Conservation (phyloP, 2,113 vertebrate species). For the Sebastes fasciatus region DNA sequence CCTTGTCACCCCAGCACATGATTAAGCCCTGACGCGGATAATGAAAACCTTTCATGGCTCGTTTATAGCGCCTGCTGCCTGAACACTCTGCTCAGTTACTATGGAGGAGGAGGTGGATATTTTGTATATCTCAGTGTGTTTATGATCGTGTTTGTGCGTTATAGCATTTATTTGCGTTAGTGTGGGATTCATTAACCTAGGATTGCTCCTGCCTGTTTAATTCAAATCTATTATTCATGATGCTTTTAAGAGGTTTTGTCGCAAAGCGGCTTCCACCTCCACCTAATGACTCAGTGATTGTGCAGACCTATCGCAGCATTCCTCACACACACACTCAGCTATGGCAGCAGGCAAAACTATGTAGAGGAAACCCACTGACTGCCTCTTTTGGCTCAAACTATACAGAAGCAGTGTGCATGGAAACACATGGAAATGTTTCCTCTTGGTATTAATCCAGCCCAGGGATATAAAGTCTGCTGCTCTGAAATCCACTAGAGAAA, state of each 20-base stretch:
- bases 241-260: constrained; percentile 42
- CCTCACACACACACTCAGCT: constrained; percentile 34
- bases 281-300: constrained; percentile 48
- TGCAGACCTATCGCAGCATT: constrained; percentile 46
- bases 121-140: constrained; percentile 3
- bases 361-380: constrained; percentile 23
- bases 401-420: background rate
- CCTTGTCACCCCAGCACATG: constrained; percentile 10
- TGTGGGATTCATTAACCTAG: constrained; percentile 47
- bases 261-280: constrained; percentile 43
- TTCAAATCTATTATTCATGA: constrained; percentile 50
- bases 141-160: constrained; percentile 7
- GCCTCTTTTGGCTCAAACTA: constrained; percentile 32
- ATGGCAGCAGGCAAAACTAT: constrained; percentile 8
- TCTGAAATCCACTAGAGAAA: background rate
- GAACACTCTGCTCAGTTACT: constrained; percentile 32
- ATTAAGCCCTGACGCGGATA: constrained; percentile 48
- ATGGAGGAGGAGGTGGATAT: constrained; percentile 26
- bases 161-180: constrained; percentile 10
- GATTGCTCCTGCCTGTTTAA: constrained; percentile 15
- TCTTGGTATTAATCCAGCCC: constrained; percentile 16
- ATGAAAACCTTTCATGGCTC: constrained; percentile 55
- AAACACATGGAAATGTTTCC: constrained; percentile 19
- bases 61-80: background rate
- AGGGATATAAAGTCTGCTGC: background rate